Evolutionary conservation across 2,113 vertebrate species (phyloP), one percentile per base, ranked within the genome.

Genomic region (Megalops atlanticus): DNA sequence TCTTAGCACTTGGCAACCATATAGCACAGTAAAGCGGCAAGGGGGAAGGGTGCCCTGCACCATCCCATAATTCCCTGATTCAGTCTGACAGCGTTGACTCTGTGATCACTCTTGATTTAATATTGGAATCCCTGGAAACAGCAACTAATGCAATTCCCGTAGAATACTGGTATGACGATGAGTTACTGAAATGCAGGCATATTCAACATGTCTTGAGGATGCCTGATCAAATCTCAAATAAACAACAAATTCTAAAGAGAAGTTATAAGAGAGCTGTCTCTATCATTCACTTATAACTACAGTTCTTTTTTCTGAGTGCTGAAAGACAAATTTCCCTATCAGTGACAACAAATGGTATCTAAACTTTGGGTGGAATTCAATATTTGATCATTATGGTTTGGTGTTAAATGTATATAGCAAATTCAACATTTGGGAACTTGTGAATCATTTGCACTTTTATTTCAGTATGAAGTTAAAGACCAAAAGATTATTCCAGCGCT

Each of bases 1-100:
- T 95, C 94, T 91, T 92, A 85, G 78, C 80, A 84, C 89, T 94
- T 93, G 92, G 94, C 92, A 91, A 93, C 86, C 83, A 81, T 91
- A 87, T 81, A 89, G 84, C 83, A 89, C 4, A 16, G 81, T 83
- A 85, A 84, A 89, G 49, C 77, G 76, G 85, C 85, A 21, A n/a
- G 69, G 81, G 84, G 89, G 89, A 77, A 72, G 88, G 88, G 89
- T 52, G 39, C 77, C 80, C 77, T 82, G 36, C 45, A 27, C 41
- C 7, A 11, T 45, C 68, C 24, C 69, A 31, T 10, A 36, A 45
- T 27, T 18, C 70, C 31, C 45, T 21, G 21, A 45, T 73, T 72
- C 14, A 24, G 79, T 69, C 45, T 31, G 43, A 80, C 69, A 39
- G 69, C 72, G 24, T 36, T 38, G 72, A n/a, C 24, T 74, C 72